A percentile compares a stretch with the other conserved stretches of the same genome.
phyloP scores from a whole-genome alignment of 2,113 vertebrate genomes.

The Vidua chalybeata region DNA sequence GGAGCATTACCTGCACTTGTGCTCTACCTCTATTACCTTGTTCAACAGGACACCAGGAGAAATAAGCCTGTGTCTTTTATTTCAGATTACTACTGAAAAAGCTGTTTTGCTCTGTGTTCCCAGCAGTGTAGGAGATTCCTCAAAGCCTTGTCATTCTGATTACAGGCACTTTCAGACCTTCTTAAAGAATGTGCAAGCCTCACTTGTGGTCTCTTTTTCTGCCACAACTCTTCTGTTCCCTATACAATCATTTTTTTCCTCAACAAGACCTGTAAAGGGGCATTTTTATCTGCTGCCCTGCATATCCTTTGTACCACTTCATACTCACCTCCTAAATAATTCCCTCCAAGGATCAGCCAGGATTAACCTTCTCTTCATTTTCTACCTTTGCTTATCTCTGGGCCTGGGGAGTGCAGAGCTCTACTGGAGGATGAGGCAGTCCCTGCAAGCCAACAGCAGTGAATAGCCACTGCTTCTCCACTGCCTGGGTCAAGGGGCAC shows the following conservation, averaged over 20 bases:
- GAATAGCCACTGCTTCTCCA: not conserved
- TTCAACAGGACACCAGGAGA: not conserved
- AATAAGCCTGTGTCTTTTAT: not conserved
- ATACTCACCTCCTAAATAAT: not conserved
- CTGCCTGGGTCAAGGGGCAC: not conserved
- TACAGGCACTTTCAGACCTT: not conserved
- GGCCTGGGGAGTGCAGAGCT: not conserved
- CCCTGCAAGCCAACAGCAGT: not conserved
- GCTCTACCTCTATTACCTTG: not conserved
- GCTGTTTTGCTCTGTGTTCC: not conserved
- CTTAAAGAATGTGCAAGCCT: not conserved
- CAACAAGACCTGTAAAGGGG: not conserved
- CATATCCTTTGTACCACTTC: not conserved
- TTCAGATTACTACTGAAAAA: not conserved
- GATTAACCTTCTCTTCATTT: conserved; percentile 14
- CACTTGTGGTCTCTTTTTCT: not conserved
- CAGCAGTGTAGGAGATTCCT: not conserved
- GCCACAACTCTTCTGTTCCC: not conserved
- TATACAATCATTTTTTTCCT: not conserved
- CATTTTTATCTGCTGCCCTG: not conserved
- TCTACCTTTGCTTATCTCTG: not conserved
- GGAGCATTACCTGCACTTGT: not conserved
- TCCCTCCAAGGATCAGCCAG: not conserved
- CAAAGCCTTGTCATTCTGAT: conserved; percentile 16
- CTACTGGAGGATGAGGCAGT: not conserved